Conservation (phyloP, 2,113 vertebrate species). For the Atractosteus spatula region DNA sequence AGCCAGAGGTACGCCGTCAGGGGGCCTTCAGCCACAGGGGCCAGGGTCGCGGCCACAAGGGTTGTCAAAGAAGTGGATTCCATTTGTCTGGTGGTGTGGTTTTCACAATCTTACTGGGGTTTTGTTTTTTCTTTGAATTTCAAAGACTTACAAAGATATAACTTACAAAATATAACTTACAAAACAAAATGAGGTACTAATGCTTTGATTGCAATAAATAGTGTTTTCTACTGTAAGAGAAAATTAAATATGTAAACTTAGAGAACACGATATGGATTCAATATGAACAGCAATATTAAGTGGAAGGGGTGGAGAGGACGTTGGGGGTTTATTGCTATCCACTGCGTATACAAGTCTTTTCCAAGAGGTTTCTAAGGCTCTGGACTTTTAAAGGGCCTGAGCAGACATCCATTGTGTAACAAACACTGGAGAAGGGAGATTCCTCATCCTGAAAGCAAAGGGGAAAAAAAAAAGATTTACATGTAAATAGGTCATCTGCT, state of each 20-base stretch:
- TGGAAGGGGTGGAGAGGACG: slow-evolving; percentile 44
- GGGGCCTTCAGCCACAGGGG: not conserved
- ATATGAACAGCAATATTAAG: slow-evolving; percentile 41
- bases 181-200: slow-evolving; percentile 62
- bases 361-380: slow-evolving; percentile 59
- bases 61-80: slow-evolving; percentile 54
- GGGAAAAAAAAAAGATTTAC: not conserved
- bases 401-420: slow-evolving; percentile 73
- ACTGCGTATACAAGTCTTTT: slow-evolving; percentile 44
- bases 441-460: slow-evolving; percentile 73
- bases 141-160: slow-evolving; percentile 60
- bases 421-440: slow-evolving; percentile 53
- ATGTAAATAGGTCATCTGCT: not conserved
- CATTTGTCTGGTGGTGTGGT: slow-evolving; percentile 28
- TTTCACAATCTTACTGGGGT: slow-evolving; percentile 41
- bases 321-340: slow-evolving; percentile 75
- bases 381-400: slow-evolving; percentile 47
- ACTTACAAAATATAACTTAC: slow-evolving; percentile 38
- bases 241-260: slow-evolving; percentile 64
- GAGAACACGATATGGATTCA: slow-evolving; percentile 38
- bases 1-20: slow-evolving; percentile 74
- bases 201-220: slow-evolving; percentile 51
- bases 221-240: slow-evolving; percentile 52
- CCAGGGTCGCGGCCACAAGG: slow-evolving; percentile 35
- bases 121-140: slow-evolving; percentile 39